Conservation (phyloP, 2,888 invertebrate species). For the Amblyjoppa proteus region DNA sequence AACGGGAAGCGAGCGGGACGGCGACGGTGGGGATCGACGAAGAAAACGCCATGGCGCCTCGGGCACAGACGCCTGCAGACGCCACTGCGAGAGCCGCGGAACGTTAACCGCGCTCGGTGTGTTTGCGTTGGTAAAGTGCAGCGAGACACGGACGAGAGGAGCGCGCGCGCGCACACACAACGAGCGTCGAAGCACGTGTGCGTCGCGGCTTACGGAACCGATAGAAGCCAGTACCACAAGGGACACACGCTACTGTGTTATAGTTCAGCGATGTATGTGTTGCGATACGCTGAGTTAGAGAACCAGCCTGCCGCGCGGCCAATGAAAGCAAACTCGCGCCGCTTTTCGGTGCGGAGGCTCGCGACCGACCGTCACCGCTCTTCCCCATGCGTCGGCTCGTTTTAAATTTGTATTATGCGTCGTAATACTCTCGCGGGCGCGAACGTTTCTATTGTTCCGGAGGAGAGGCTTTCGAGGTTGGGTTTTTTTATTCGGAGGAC, state of each 20-base stretch:
- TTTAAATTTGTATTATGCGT: slow-evolving; percentile 24
- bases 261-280: background rate
- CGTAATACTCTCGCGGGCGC: background rate
- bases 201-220: background rate
- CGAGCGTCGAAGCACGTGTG: background rate
- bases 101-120: background rate
- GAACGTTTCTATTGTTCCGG: background rate
- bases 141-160: background rate
- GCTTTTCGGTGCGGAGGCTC: background rate
- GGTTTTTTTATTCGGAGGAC: background rate
- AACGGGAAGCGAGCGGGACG: slow-evolving; percentile 36
- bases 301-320: slow-evolving; percentile 1
- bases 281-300: background rate
- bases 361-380: slow-evolving; percentile 12
- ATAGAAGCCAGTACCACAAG: background rate
- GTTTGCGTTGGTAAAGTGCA: slow-evolving; percentile 15
- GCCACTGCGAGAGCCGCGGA: slow-evolving; percentile 66
- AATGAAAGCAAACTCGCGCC: background rate
- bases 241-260: slow-evolving; percentile 4
- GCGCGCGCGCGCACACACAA: background rate
- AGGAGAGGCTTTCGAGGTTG: background rate
- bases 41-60: slow-evolving; percentile 71
- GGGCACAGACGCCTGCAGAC: slow-evolving; percentile 78
- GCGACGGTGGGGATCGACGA: slow-evolving; percentile 22
- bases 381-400: slow-evolving; percentile 41